A percentile compares a stretch with the other conserved stretches of the same genome.
phyloP scores from a whole-genome alignment of 2,113 vertebrate genomes.

The Cololabis saira region DNA sequence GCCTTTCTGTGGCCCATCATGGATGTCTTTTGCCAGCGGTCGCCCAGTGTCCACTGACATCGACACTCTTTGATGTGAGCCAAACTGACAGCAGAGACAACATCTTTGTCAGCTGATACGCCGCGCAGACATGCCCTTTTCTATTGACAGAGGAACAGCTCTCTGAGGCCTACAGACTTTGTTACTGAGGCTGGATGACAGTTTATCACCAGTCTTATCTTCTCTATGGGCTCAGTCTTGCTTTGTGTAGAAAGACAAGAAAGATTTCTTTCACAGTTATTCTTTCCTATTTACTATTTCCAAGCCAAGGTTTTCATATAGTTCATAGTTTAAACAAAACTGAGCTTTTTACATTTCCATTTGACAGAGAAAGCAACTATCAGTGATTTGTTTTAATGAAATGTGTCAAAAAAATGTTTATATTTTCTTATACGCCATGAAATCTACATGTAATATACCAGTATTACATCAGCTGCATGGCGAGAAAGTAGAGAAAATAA shows the following conservation, averaged over 20 bases:
- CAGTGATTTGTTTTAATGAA: too few species aligned
- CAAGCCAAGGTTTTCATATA: too few species aligned
- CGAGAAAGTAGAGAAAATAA: too few species aligned
- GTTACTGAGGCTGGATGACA: background rate
- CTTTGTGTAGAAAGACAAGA: background rate
- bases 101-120: background rate
- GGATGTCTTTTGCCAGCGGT: slow-evolving; percentile 59
- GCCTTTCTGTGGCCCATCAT: slow-evolving; percentile 39
- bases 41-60: slow-evolving; percentile 33
- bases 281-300: background rate
- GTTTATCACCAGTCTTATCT: background rate
- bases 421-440: too few species aligned
- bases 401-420: too few species aligned
- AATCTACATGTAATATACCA: too few species aligned
- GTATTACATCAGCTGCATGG: too few species aligned
- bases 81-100: slow-evolving; percentile 28
- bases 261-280: background rate
- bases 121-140: slow-evolving; percentile 10
- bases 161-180: slow-evolving; percentile 4
- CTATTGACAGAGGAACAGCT: background rate
- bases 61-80: slow-evolving; percentile 21
- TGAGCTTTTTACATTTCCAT: too few species aligned
- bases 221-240: background rate
- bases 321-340: too few species aligned
- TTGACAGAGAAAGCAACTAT: too few species aligned